Percentiles rank a stretch among this genome's conserved stretches.
Conservation (phyloP, 2,888 invertebrate genomes). For the Anarsia innoxiella region DNA sequence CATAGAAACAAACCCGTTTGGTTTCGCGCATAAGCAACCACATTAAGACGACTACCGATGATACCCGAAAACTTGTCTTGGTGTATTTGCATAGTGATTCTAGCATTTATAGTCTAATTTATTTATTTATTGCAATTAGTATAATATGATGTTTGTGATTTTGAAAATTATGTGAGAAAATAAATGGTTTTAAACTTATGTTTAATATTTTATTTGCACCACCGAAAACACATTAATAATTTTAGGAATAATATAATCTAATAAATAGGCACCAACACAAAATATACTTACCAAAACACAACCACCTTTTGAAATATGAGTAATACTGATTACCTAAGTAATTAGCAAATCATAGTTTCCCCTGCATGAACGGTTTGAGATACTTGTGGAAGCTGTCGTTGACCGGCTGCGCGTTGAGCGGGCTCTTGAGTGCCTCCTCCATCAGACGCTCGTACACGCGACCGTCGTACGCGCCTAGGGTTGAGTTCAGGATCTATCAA, state of each 20-base stretch:
- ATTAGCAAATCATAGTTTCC: slow-evolving; percentile 79
- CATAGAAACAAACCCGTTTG: slow-evolving; percentile 24
- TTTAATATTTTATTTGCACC: slow-evolving; percentile 1
- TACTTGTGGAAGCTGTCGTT: slow-evolving; percentile 83
- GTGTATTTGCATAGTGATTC: slow-evolving; percentile 46
- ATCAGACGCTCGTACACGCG: slow-evolving; percentile 88
- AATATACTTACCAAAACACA: too few relatives aligned
- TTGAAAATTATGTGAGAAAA: slow-evolving; percentile 14
- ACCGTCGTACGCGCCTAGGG: slow-evolving; percentile 88
- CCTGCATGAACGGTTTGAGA: slow-evolving; percentile 86
- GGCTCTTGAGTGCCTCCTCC: slow-evolving; percentile 86
- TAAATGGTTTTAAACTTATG: slow-evolving; percentile 8
- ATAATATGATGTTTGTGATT: too few relatives aligned
- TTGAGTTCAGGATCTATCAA: slow-evolving; percentile 76
- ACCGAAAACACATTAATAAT: too few relatives aligned
- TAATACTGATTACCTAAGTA: too few relatives aligned
- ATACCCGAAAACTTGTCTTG: slow-evolving; percentile 56
- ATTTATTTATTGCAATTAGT: slow-evolving; percentile 38
- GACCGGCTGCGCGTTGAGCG: slow-evolving; percentile 85
- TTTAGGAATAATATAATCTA: too few relatives aligned
- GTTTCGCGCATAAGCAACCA: slow-evolving; percentile 36
- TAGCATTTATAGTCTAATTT: slow-evolving; percentile 25
- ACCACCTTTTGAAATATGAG: too few relatives aligned
- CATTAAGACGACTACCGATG: slow-evolving; percentile 57
- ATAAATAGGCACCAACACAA: too few relatives aligned